phyloP scores from a whole-genome alignment of 1,140 invertebrate genomes.

The Thaumetopoea pityocampa region DNA sequence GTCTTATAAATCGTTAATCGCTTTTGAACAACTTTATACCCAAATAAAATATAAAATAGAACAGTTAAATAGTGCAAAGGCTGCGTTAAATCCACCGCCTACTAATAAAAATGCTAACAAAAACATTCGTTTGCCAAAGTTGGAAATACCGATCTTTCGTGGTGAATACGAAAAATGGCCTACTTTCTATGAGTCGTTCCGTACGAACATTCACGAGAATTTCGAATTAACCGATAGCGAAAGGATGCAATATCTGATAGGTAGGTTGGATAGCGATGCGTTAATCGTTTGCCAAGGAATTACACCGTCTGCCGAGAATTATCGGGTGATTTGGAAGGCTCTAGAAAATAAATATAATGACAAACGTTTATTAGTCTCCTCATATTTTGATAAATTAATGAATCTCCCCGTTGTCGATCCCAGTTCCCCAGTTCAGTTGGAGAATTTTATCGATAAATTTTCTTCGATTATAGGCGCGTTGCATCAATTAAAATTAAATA shows the following conservation, averaged over 20 bases:
- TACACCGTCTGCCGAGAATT: constrained; percentile 20
- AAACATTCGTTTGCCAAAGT: no score
- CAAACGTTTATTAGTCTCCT: constrained; percentile 14
- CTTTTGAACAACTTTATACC: no score
- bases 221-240: constrained; percentile 11
- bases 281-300: constrained; percentile 21
- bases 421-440: no score
- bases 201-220: constrained; percentile 18
- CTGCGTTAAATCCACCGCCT: no score
- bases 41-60: no score
- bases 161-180: constrained; percentile 17
- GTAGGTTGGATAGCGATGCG: constrained; percentile 17
- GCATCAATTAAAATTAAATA: no score
- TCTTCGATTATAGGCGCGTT: no score
- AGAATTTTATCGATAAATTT: no score
- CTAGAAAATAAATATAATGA: constrained; percentile 21
- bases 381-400: constrained; percentile 15
- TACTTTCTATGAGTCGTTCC: constrained; percentile 21
- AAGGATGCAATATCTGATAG: constrained; percentile 17
- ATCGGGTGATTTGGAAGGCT: constrained; percentile 17
- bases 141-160: constrained; percentile 15
- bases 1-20: no score
- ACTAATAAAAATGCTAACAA: no score
- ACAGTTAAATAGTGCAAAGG: no score
- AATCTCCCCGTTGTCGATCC: constrained; percentile 6